Percentiles rank a stretch among this genome's conserved stretches.
Evolutionary conservation across 2,113 vertebrate genomes (phyloP).

Genomic region (Calypte anna): DNA sequence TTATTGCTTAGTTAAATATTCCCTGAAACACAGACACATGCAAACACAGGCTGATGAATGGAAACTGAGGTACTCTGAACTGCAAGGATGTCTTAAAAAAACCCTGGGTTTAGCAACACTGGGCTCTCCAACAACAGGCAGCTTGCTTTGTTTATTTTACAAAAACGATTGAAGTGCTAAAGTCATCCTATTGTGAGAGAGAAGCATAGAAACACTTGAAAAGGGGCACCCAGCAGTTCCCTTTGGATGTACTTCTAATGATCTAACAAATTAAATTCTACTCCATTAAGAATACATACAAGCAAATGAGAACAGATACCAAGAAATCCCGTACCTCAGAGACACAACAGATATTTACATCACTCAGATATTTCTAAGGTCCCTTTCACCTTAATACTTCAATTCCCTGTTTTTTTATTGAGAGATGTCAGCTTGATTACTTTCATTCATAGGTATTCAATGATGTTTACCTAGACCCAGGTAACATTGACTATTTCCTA

Average conservation of each 20-base stretch:
- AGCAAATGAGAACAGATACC: background rate
- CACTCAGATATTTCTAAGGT: background rate
- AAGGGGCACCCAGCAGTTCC: background rate
- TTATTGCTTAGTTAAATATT: background rate
- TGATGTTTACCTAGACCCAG: background rate
- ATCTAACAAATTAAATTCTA: background rate
- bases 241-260: background rate
- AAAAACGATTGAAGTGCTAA: background rate
- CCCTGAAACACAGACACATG: background rate
- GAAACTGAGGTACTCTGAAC: background rate
- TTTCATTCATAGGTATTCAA: background rate
- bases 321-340: background rate
- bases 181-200: background rate
- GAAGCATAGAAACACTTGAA: background rate
- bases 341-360: background rate
- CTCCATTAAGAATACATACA: background rate
- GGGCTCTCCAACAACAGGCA: background rate
- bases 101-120: background rate
- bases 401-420: background rate
- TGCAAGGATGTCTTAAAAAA: background rate
- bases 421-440: background rate
- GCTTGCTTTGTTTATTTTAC: background rate
- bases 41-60: background rate
- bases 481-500: fast-evolving
- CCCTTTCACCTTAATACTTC: background rate